Conservation (phyloP, 64 coral and sea anemone species). For the Astreopora myriophthalma region DNA sequence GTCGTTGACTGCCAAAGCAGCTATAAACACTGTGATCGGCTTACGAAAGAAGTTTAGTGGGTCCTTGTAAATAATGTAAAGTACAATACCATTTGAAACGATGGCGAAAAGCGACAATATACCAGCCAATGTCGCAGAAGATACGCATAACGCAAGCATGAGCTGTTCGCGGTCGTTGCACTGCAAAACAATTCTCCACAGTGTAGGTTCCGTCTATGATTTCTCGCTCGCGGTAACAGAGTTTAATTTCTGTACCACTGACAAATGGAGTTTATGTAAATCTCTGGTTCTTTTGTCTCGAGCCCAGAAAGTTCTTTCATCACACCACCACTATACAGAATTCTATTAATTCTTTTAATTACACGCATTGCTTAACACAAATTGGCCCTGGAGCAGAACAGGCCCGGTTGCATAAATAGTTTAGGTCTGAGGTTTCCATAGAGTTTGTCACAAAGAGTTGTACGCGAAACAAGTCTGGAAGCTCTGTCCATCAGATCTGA, state of each 20-base stretch:
- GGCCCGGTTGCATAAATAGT: neutral
- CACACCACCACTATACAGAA: neutral
- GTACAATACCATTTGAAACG: constrained; percentile 30
- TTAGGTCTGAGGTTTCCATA: too few species aligned
- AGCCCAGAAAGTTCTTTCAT: neutral
- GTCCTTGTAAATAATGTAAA: constrained; percentile 56
- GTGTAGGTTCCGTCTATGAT: neutral
- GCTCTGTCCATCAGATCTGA: too few species aligned
- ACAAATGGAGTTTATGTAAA: neutral
- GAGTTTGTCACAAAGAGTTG: too few species aligned
- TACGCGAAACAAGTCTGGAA: too few species aligned
- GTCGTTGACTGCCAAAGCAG: constrained; percentile 23
- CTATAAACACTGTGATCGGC: constrained; percentile 41
- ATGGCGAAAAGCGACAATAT: constrained; percentile 6
- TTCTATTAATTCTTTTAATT: constrained; percentile 15
- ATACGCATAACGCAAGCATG: neutral
- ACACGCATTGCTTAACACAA: neutral
- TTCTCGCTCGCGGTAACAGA: neutral
- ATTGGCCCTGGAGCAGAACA: neutral
- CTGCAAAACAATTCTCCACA: neutral
- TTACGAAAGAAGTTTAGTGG: constrained; percentile 32
- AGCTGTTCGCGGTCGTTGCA: neutral
- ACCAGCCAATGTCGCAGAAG: neutral
- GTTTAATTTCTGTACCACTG: neutral
- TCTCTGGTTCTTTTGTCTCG: neutral